Evolutionary conservation across 2,797 vertebrate genomes (phyloP).

Genomic region (Tokudaia tokunoshimensis): DNA sequence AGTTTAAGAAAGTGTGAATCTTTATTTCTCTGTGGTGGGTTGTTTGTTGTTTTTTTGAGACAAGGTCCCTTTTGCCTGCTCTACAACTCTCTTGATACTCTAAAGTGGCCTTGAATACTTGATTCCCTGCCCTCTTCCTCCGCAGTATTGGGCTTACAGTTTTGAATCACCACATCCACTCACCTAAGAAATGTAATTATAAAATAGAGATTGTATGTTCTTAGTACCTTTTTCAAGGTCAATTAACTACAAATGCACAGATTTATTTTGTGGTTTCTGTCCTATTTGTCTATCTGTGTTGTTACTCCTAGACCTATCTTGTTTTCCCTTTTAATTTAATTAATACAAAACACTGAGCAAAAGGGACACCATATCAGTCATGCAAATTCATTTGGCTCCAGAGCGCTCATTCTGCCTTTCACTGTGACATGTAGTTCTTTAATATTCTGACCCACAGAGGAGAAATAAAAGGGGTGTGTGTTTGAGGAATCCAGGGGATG

Average conservation of each 20-base stretch:
- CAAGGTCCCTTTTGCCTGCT: not conserved
- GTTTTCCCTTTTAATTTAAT: conserved; percentile 26
- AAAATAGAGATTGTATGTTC: not conserved
- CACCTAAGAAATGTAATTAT: not conserved
- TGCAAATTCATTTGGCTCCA: not conserved
- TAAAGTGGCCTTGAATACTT: not conserved
- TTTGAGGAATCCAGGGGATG: not conserved
- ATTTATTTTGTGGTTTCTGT: not conserved
- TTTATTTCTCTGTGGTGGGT: not conserved
- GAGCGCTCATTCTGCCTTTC: not conserved
- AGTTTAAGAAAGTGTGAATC: not conserved
- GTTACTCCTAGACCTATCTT: not conserved
- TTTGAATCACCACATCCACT: not conserved
- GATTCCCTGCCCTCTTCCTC: not conserved
- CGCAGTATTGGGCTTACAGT: not conserved
- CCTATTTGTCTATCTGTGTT: not conserved
- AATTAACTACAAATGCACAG: not conserved
- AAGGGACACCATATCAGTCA: not conserved
- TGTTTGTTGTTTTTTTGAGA: not conserved
- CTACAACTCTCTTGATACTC: not conserved
- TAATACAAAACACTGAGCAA: conserved; percentile 1
- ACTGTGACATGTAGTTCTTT: not conserved
- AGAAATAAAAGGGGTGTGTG: not conserved
- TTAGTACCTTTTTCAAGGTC: not conserved
- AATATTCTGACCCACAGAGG: not conserved